Evolutionary conservation across 1,140 invertebrate species (phyloP), one percentile per base, ranked within the genome.

Genomic region (Aporrectodea caliginosa): DNA sequence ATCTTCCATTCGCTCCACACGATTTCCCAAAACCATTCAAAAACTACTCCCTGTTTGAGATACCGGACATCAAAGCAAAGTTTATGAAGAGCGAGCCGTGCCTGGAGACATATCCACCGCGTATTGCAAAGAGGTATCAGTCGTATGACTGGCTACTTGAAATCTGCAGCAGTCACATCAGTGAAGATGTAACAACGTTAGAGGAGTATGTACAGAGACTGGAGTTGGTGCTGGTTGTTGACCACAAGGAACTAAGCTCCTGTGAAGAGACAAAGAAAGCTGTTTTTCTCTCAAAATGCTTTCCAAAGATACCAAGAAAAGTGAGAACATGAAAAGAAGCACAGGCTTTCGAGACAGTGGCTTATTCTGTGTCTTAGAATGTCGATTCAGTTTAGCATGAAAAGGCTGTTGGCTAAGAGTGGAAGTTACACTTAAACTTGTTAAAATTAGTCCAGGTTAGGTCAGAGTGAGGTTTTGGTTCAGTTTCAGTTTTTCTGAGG

Each of bases 301-400:
- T 69, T 82, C 81, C 78, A 82, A 74, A 72, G 78, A 82, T 35
- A 81, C 34, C 31, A 78, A 68, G 74, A 79, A 82, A 27, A 33
- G 80, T 35, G 73, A n/a, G n/a, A n/a, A n/a, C n/a, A n/a, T n/a
- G n/a, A n/a, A n/a, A n/a, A n/a, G n/a, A n/a, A n/a, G n/a, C n/a
- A n/a, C n/a, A n/a, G n/a, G n/a, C n/a, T n/a, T n/a, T n/a, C n/a
- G n/a, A n/a, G n/a, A n/a, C n/a, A n/a, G n/a, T n/a, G n/a, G n/a
- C n/a, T 78, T 16, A 35, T 6, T 77, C 68, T 73, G 34, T 34
- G 22, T 32, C 35, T 34, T 75, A 43, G 68, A 12, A 35, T 32
- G 30, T 34, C 31, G 33, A 27, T 27, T 32, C 29, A 33, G 34
- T 12, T 75, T 35, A 16, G 73, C 1, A 27, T 35, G 33, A 58